Evolutionary conservation across 1,140 invertebrate species (phyloP).

Genomic region (Oncopodura yosiiana): DNA sequence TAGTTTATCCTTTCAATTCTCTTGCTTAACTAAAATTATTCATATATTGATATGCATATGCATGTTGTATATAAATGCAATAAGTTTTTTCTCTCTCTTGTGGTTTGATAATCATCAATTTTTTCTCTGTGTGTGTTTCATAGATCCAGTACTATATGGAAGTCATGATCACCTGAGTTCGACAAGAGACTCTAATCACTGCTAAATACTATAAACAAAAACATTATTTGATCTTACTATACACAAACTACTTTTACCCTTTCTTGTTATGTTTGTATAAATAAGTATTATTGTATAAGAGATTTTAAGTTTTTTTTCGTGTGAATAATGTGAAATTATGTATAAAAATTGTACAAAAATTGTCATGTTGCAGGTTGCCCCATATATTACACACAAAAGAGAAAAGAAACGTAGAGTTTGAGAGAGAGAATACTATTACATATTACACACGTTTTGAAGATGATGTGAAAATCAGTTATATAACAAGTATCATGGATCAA

Average conservation of each 20-base stretch:
- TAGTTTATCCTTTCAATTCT: too few species aligned
- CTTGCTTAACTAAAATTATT: too few species aligned
- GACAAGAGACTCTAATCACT: conserved; percentile 31
- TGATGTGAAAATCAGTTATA: too few species aligned
- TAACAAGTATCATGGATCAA: too few species aligned
- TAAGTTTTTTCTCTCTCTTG: too few species aligned
- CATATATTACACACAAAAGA: too few species aligned
- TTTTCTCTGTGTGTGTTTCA: conserved; percentile 1
- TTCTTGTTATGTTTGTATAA: neutral
- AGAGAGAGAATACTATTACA: too few species aligned
- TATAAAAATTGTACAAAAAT: neutral
- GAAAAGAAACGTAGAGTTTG: too few species aligned
- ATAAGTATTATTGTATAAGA: neutral
- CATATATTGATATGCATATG: too few species aligned
- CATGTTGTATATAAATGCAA: too few species aligned
- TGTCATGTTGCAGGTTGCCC: conserved; percentile 3
- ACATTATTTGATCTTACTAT: neutral
- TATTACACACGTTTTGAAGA: too few species aligned
- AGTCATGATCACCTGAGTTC: conserved; percentile 33
- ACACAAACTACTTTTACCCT: neutral
- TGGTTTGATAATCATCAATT: too few species aligned
- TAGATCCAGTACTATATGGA: conserved; percentile 35
- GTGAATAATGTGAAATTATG: neutral
- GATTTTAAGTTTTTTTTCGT: neutral
- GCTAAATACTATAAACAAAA: conserved; percentile 10